Conservation (phyloP, 1,140 invertebrate genomes). For the Cyclina sinensis region DNA sequence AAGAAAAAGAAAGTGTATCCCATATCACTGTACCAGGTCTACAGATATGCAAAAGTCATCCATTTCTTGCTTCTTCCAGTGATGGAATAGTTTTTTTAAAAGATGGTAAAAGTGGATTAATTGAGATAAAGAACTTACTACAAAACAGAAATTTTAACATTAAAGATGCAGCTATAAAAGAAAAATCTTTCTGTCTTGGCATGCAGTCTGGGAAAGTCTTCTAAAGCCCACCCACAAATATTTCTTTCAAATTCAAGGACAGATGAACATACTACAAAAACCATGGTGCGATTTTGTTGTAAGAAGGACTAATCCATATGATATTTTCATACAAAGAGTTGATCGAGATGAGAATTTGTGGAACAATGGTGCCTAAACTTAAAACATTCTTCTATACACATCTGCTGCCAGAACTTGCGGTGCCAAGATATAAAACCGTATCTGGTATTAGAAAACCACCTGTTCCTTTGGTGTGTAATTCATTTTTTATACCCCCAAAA, state of each 20-base stretch:
- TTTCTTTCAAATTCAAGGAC: conserved; percentile 40
- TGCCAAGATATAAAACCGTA: conserved; percentile 34
- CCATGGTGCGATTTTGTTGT: conserved; percentile 43
- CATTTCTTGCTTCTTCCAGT: not conserved
- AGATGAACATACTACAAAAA: conserved; percentile 29
- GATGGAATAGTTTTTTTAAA: conserved; percentile 1
- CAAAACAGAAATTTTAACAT: not conserved
- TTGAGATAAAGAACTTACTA: conserved; percentile 37
- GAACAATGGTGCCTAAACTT: conserved; percentile 17
- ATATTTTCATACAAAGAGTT: conserved; percentile 33
- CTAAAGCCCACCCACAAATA: conserved; percentile 16
- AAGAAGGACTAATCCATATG: conserved; percentile 20
- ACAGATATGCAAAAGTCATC: not conserved
- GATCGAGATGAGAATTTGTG: not conserved
- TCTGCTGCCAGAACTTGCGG: conserved; percentile 45
- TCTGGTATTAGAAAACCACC: conserved; percentile 32
- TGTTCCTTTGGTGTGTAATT: conserved; percentile 44
- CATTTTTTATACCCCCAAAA: too few species aligned
- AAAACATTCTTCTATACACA: conserved; percentile 23
- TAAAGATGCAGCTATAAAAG: not conserved
- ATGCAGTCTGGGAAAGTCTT: not conserved
- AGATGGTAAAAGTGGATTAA: conserved; percentile 5
- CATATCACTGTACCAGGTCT: not conserved
- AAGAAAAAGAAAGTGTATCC: not conserved
- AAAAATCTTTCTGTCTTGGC: conserved; percentile 20